Evolutionary conservation across 2,888 invertebrate genomes (phyloP), one percentile per base, ranked within the genome.

Genomic region (Nebria brevicollis): DNA sequence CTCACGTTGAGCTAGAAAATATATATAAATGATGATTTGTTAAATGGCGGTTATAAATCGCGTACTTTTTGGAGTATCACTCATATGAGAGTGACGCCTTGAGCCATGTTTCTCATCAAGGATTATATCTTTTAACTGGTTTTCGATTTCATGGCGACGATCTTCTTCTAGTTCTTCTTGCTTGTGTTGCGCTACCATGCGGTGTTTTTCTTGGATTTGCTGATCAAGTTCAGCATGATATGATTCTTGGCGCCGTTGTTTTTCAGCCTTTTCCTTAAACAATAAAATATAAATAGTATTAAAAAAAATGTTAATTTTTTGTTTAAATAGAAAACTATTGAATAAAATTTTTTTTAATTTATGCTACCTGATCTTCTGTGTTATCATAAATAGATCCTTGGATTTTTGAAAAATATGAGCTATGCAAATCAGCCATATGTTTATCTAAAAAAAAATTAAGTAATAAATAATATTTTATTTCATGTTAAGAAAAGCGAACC

Each of bases 181-280:
- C 72, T 88, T 88, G 54, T 88, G 85, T 86, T 88, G 84, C 68
- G 86, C 86, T 15, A 87, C 85, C 82, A 88, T 75, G 74, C 92
- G 90, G 83, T 93, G 92, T 84, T 94, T 94, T 83, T 94, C 94
- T 82, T 92, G 90, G 77, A 94, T 94, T 87, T 94, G 94, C 83
- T 91, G 90, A 86, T 91, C 91, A 77, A 94, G 86, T 85, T 94
- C 94, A 78, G 91, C 91, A 84, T 94, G 94, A 86, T 94, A 94
- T 84, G 90, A 90, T 85, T 92, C 92, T 11, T 93, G 91, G 66
- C 93, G 91, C 65, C 91, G 90, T 6, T 91, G 90, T 66, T 93
- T 93, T 86, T 93, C 90, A 90, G 82, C 76, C 66, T 80, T 66
- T 41, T 80, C 80, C 77, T 77, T n/a, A 25, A 43, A 1, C 10